phyloP scores from a whole-genome alignment of 2,797 vertebrate species.

The Catamblyrhynchus diadema region DNA sequence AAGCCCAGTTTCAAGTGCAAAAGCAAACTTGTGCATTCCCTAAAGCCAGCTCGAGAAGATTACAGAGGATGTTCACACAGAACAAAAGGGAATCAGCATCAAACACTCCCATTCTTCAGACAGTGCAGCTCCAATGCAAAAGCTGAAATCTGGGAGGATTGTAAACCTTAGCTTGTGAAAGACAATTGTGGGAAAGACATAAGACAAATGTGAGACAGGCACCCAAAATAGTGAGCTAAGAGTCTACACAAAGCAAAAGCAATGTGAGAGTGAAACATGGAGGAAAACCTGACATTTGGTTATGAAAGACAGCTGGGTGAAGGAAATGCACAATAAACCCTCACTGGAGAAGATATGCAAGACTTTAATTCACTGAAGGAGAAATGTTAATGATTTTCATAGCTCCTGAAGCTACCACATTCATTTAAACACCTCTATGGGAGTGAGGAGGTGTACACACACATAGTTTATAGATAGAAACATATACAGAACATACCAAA shows the following conservation, averaged over 20 bases:
- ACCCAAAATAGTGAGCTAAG: not conserved
- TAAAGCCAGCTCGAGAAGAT: conserved; percentile 34
- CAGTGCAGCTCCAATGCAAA: conserved; percentile 42
- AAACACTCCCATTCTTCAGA: conserved; percentile 59
- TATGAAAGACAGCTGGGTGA: not conserved
- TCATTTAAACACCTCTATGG: not conserved
- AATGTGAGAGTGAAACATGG: not conserved
- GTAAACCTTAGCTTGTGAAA: not conserved
- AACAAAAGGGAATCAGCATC: conserved; percentile 52
- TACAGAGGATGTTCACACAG: conserved; percentile 32
- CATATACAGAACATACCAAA: not conserved
- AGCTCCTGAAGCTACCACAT: not conserved
- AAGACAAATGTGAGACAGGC: not conserved
- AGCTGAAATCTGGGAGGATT: conserved; percentile 51
- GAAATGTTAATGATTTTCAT: not conserved
- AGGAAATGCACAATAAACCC: not conserved
- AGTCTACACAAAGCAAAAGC: not conserved
- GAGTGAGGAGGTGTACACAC: not conserved
- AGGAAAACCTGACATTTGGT: not conserved
- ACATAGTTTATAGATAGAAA: not conserved
- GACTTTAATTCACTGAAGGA: not conserved
- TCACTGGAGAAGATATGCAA: not conserved
- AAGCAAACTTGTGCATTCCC: conserved; percentile 35
- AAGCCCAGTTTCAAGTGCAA: conserved; percentile 16
- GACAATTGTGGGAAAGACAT: not conserved